Percentiles rank a stretch among this genome's conserved stretches.
Conservation (phyloP, 2,888 invertebrate genomes). For the Neuroscelio doddi region DNA sequence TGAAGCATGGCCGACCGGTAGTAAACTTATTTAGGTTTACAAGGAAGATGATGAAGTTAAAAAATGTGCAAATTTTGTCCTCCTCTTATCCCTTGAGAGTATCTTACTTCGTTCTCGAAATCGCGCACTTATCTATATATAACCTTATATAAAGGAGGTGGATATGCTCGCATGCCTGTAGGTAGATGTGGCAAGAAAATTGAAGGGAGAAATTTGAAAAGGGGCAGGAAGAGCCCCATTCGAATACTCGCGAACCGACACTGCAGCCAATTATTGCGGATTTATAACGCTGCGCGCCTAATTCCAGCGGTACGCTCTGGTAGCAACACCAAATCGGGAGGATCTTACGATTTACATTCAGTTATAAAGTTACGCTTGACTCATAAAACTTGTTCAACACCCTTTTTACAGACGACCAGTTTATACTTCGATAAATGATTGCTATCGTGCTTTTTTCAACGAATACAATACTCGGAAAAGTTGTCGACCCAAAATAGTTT, state of each 20-base stretch:
- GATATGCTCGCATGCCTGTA: constrained; percentile 25
- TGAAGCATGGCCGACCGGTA: background rate
- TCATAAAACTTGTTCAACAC: constrained; percentile 41
- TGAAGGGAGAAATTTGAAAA: constrained; percentile 56
- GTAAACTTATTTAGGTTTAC: constrained; percentile 3
- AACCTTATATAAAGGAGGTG: constrained; percentile 6
- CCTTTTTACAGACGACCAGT: constrained; percentile 8
- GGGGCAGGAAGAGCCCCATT: constrained; percentile 56
- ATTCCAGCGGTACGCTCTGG: constrained; percentile 43
- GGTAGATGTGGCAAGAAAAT: constrained; percentile 52
- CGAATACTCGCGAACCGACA: constrained; percentile 53
- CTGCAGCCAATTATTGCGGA: constrained; percentile 69
- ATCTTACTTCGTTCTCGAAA: background rate
- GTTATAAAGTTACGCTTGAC: constrained; percentile 45
- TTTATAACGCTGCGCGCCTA: constrained; percentile 60
- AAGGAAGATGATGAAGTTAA: background rate
- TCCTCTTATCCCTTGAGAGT: constrained; percentile 1
- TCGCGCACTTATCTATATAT: constrained; percentile 6
- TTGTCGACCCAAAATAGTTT: too few species aligned
- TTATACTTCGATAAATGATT: constrained; percentile 20
- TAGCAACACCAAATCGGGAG: constrained; percentile 41
- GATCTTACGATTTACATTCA: constrained; percentile 41
- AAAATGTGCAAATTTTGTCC: constrained; percentile 12
- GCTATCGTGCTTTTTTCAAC: constrained; percentile 13
- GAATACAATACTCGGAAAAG: constrained; percentile 16